Evolutionary conservation across 2,797 vertebrate species (phyloP).

Genomic region (Myoxocephalus aenaeus): DNA sequence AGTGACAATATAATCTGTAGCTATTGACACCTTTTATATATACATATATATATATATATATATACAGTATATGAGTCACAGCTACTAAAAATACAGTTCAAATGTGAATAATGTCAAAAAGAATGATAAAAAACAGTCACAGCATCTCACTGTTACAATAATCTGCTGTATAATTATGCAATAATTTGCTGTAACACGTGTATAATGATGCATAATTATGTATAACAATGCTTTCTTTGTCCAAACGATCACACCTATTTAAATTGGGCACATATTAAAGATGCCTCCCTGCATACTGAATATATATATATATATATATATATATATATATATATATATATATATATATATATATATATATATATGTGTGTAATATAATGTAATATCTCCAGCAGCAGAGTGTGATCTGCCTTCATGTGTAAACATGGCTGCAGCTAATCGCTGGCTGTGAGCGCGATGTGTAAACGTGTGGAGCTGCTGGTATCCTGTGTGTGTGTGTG

Average conservation of each 20-base stretch:
- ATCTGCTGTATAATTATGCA: no score
- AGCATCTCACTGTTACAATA: background rate
- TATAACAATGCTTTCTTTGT: background rate
- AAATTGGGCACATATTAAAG: background rate
- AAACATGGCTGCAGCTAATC: background rate
- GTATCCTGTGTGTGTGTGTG: constrained; percentile 20
- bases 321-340: no score
- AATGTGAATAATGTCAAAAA: background rate
- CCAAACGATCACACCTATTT: background rate
- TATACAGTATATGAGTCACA: background rate
- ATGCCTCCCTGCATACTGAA: background rate
- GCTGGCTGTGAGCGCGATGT: background rate
- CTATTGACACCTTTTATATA: no score
- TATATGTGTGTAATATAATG: background rate
- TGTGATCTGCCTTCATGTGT: background rate
- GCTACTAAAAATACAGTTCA: background rate
- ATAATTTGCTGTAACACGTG: no score
- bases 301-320: no score
- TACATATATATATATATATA: no score
- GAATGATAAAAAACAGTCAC: background rate
- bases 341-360: no score
- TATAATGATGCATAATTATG: no score
- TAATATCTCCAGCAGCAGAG: background rate
- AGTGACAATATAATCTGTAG: no score
- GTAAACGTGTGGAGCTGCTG: background rate